phyloP scores from a whole-genome alignment of 1,140 invertebrate genomes.

The Pollicipes pollicipes region DNA sequence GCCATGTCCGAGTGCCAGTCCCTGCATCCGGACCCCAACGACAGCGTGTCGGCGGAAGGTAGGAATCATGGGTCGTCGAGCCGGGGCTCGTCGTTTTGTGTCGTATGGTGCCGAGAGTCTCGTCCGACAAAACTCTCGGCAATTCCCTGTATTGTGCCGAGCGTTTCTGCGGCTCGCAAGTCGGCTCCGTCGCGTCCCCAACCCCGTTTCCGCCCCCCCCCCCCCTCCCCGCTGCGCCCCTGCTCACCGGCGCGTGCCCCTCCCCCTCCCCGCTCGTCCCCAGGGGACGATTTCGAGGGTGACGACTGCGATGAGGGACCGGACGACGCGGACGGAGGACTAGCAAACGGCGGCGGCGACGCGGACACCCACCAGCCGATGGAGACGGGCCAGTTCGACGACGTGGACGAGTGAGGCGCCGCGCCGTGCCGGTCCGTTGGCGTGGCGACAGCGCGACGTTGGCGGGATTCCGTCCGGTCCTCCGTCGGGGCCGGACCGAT shows the following conservation, averaged over 20 bases:
- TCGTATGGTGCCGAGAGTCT: conserved; percentile 8
- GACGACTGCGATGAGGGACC: background rate
- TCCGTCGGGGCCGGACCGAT: too few species aligned
- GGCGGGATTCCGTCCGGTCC: too few species aligned
- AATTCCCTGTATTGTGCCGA: background rate
- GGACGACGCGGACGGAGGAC: conserved; percentile 14
- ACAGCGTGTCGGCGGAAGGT: conserved; percentile 31
- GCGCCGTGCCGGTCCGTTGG: too few species aligned
- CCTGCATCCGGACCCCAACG: conserved; percentile 42
- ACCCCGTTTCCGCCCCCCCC: too few species aligned
- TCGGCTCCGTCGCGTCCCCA: too few species aligned
- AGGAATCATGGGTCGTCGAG: background rate
- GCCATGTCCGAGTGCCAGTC: conserved; percentile 50
- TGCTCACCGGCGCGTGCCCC: background rate
- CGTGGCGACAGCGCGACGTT: too few species aligned
- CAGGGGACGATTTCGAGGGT: conserved; percentile 10
- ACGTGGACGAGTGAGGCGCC: conserved; percentile 31
- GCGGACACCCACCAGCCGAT: conserved; percentile 30
- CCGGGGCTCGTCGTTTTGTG: background rate
- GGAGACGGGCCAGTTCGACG: conserved; percentile 37
- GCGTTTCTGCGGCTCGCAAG: background rate
- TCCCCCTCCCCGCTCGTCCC: conserved; percentile 18
- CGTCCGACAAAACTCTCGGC: background rate
- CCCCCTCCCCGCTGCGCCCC: background rate
- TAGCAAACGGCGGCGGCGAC: conserved; percentile 22